Evolutionary conservation across 2,113 vertebrate genomes (phyloP).

Genomic region (Callaeas wilsoni): DNA sequence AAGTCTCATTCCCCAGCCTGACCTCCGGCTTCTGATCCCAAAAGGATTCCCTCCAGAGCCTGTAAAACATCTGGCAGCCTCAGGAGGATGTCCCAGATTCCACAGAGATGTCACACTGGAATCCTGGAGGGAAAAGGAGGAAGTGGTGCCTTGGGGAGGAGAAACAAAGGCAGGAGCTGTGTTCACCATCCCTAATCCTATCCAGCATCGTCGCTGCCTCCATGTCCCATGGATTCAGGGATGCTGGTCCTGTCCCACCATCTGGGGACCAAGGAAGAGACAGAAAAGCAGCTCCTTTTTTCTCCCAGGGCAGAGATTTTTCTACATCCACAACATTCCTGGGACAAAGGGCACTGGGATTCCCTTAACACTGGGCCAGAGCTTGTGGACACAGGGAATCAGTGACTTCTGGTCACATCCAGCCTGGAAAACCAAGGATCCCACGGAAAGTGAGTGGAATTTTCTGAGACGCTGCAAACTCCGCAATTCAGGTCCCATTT

Average conservation of each 20-base stretch:
- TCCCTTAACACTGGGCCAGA: background rate
- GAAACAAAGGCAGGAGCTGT: background rate
- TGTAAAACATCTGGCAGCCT: background rate
- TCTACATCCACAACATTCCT: background rate
- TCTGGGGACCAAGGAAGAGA: background rate
- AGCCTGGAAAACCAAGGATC: background rate
- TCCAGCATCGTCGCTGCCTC: background rate
- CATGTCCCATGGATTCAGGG: background rate
- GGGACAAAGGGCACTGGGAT: background rate
- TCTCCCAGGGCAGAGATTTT: background rate
- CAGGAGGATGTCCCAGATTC: background rate
- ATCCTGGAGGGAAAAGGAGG: background rate
- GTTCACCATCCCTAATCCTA: background rate
- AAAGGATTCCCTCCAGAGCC: background rate
- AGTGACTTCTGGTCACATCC: background rate
- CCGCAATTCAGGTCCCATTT: background rate
- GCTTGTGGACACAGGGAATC: accelerated
- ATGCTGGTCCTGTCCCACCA: background rate
- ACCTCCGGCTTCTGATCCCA: background rate
- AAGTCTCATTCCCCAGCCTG: background rate
- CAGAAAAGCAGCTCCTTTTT: background rate
- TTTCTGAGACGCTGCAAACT: background rate
- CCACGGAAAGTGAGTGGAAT: background rate
- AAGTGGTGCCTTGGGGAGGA: background rate
- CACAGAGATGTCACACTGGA: background rate